Evolutionary conservation across 2,113 vertebrate genomes (phyloP).

Genomic region (Chrysochloris asiatica): DNA sequence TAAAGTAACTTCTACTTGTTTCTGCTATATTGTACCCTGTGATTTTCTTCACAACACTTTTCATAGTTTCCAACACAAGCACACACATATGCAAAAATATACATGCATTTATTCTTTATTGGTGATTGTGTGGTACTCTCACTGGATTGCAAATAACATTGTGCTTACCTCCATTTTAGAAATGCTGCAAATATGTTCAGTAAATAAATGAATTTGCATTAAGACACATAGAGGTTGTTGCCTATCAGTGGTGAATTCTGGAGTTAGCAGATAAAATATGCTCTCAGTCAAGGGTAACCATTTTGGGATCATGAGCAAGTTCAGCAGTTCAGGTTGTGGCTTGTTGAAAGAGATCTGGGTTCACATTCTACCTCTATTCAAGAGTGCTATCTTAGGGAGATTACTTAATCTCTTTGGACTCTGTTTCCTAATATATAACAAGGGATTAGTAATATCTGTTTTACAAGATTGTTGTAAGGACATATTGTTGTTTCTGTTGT

Average conservation of each 20-base stretch:
- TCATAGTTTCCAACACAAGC: background rate
- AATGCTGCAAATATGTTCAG: background rate
- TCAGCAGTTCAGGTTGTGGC: background rate
- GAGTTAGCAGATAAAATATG: background rate
- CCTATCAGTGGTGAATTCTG: background rate
- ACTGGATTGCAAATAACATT: background rate
- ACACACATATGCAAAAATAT: background rate
- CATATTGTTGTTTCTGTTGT: too few species aligned
- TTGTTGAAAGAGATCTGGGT: background rate
- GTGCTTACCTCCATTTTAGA: background rate
- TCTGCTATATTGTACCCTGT: background rate
- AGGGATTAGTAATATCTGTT: background rate
- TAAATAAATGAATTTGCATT: background rate
- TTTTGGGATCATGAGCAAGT: background rate
- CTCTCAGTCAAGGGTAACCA: background rate
- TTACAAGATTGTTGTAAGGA: conserved; percentile 25
- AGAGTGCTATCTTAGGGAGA: background rate
- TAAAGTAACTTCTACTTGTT: background rate
- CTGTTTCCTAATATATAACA: conserved; percentile 5
- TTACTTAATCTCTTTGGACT: background rate
- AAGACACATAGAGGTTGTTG: background rate
- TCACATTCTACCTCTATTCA: background rate
- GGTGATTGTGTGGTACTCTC: background rate
- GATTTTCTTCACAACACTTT: background rate
- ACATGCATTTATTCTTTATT: background rate